These are phyloP conservation scores for Caradrina kadenii DNA, from an alignment of 2,888 invertebrate genomes.

Conservation along the genomic window DNA sequence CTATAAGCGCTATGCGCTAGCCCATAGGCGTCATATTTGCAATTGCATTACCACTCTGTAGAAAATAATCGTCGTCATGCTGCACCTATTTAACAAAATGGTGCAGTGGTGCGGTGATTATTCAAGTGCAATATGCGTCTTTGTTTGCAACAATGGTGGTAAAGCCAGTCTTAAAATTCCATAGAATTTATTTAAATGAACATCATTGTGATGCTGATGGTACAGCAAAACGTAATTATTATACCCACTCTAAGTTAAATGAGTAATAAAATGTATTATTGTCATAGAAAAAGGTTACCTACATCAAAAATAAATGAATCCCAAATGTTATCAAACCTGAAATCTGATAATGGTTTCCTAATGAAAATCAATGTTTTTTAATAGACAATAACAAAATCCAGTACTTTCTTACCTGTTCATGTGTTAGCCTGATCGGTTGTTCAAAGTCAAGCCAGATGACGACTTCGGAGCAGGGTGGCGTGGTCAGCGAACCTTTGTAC, in stretches of 20 bases:
- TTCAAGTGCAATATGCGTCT: not conserved
- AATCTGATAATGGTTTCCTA: not conserved
- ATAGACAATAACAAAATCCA: not conserved
- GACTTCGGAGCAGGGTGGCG: conserved; percentile 96
- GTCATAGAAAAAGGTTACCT: no score
- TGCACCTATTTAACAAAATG: conserved; percentile 14
- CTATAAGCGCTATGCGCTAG: conserved; percentile 1
- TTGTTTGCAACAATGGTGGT: not conserved
- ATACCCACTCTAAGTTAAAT: no score
- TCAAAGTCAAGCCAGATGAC: conserved; percentile 96
- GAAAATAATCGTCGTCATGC: conserved; percentile 25
- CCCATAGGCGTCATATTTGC: not conserved
- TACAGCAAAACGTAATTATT: no score
- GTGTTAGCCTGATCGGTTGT: conserved; percentile 92
- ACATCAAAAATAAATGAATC: no score
- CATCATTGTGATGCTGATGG: not conserved
- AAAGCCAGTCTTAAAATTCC: not conserved
- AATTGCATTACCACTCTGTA: conserved; percentile 9
- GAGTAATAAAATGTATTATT: no score
- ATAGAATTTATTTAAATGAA: not conserved
- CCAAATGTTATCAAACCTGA: not conserved
- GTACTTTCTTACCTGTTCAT: conserved; percentile 90
- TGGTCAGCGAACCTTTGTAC: conserved; percentile 96
- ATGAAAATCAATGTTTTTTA: not conserved
- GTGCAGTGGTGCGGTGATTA: not conserved